Base-by-base conservation (phyloP, 2,797 vertebrate genomes). In the Phataginus tricuspis region DNA sequence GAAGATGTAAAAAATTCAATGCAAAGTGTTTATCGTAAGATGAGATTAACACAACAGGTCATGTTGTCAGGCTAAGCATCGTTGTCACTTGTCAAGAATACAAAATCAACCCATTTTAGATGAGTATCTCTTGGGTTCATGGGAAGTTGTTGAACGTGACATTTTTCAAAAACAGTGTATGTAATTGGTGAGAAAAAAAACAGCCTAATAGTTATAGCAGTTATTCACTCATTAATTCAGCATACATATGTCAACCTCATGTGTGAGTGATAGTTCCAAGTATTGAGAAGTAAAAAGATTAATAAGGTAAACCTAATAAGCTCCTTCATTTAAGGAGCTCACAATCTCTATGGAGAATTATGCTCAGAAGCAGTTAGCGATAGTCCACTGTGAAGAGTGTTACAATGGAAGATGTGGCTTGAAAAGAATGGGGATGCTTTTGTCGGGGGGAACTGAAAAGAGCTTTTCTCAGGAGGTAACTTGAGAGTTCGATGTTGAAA, bases 1-100 rank as follows among this genome's bases (percentile, higher is more conserved):
- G n/a, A 51, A 78, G n/a, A 5, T 87, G 31, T 95, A 53, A 90
- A 95, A 78, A 64, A 10, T 14, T 61, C 80, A 88, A 72, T 78
- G 4, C 42, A 61, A 53, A 83, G 13, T 63, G 55, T 37, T 53
- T 83, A 85, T 86, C 75, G 2, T 91, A 82, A 83, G 27, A 59
- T 86, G 61, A 77, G 27, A 88, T 64, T 78, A 87, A 68, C 25
- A 39, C 11, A n/a, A 4, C 27, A 0, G 84, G 18, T 59, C 37
- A 68, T 75, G 9, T 72, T 23, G 71, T 57, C 21, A 64, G 39
- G 69, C 4, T 18, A 55, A 61, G 16, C 9, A 64, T 18, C 2
- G n/a, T 61, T 77, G 53, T 57, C 57, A 69, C 37, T 75, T 39
- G 1, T 1, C 42, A 61, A 57, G 4, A 45, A 45, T 45, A 45